Conservation (phyloP, 1,140 invertebrate genomes). For the Paraescarpia echinospica region DNA sequence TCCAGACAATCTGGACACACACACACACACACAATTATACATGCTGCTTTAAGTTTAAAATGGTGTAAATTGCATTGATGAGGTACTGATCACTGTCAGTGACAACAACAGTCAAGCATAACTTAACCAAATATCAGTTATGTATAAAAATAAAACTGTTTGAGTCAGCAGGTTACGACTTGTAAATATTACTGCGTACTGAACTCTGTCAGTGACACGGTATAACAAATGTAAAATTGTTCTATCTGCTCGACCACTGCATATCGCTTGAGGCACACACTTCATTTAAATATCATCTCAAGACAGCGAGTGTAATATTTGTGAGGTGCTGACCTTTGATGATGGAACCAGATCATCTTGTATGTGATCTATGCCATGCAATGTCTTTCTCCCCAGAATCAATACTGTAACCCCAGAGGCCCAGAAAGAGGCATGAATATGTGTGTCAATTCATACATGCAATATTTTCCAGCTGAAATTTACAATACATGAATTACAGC, state of each 20-base stretch:
- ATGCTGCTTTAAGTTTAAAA: neutral
- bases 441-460: neutral
- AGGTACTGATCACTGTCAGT: neutral
- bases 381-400: too few relatives aligned
- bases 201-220: neutral
- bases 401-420: too few relatives aligned
- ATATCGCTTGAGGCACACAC: neutral
- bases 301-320: neutral
- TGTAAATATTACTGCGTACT: neutral
- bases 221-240: constrained; percentile 2
- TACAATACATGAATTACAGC: neutral
- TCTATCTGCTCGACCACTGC: neutral
- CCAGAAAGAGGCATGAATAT: too few relatives aligned
- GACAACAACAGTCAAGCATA: neutral
- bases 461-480: neutral
- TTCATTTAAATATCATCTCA: neutral
- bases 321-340: neutral
- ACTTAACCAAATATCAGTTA: neutral
- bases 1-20: neutral
- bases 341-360: neutral
- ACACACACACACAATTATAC: neutral
- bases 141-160: neutral
- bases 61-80: neutral
- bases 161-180: neutral
- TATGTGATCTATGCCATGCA: neutral